Conservation (phyloP, 1,140 invertebrate genomes). For the Araneus ventricosus region DNA sequence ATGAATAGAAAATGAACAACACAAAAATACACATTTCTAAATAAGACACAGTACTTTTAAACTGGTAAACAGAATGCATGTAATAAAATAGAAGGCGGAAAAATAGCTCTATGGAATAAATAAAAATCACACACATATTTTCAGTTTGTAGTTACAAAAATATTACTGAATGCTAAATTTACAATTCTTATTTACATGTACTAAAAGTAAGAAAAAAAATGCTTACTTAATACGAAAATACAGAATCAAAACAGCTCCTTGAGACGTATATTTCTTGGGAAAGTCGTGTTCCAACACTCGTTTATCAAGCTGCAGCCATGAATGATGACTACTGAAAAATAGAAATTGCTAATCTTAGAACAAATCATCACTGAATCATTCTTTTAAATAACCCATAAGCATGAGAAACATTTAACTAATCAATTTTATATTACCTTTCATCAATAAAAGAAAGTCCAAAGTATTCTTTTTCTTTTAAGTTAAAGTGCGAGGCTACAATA, state of each 20-base stretch:
- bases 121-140: too few relatives aligned
- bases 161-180: too few relatives aligned
- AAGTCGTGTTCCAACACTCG: constrained; percentile 83
- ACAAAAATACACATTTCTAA: too few relatives aligned
- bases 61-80: too few relatives aligned
- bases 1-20: too few relatives aligned
- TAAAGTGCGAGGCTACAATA: constrained; percentile 88
- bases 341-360: background rate
- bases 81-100: too few relatives aligned
- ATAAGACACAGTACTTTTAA: too few relatives aligned
- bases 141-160: too few relatives aligned
- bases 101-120: too few relatives aligned
- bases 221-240: constrained; percentile 83
- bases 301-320: constrained; percentile 82
- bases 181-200: too few relatives aligned
- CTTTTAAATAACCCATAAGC: background rate
- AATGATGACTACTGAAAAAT: constrained; percentile 80
- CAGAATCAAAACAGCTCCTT: constrained; percentile 79
- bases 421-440: constrained; percentile 81
- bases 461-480: constrained; percentile 84
- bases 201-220: background rate
- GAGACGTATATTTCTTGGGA: constrained; percentile 79
- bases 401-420: background rate
- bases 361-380: background rate
- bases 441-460: constrained; percentile 83